Percentiles rank a stretch among this genome's conserved stretches.
These are phyloP conservation scores for Micromussa lordhowensis DNA, from an alignment of 92 coral and sea anemone species.

Conservation along the genomic window DNA sequence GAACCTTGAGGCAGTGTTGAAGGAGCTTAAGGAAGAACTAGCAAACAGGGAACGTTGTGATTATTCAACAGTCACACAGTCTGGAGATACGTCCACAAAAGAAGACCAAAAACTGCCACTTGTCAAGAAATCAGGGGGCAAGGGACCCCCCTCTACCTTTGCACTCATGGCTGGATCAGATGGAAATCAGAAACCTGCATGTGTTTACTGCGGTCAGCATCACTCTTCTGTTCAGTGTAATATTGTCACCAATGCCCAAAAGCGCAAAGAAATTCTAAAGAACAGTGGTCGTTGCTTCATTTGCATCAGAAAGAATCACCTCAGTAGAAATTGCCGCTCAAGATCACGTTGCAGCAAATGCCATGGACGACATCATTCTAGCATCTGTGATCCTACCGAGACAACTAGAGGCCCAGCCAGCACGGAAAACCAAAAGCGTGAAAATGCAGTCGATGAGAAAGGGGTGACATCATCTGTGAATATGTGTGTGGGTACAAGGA, in stretches of 20 bases:
- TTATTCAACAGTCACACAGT: background rate
- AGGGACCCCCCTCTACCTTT: background rate
- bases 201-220: background rate
- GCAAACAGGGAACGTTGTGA: conserved; percentile 7
- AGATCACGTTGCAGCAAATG: conserved; percentile 44
- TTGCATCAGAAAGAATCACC: no score
- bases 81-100: background rate
- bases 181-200: background rate
- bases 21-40: conserved; percentile 19
- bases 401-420: no score
- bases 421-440: no score
- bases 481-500: background rate
- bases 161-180: conserved; percentile 14
- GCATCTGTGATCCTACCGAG: no score
- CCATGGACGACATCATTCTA: conserved; percentile 43
- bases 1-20: conserved; percentile 35
- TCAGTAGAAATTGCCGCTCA: background rate
- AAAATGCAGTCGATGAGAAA: no score
- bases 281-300: no score
- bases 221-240: conserved; percentile 30
- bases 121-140: background rate
- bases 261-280: conserved; percentile 36
- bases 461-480: background rate
- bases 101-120: background rate
- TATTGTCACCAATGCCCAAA: conserved; percentile 37